Conservation (phyloP, 2,113 vertebrate genomes). For the Ginglymostoma cirratum region DNA sequence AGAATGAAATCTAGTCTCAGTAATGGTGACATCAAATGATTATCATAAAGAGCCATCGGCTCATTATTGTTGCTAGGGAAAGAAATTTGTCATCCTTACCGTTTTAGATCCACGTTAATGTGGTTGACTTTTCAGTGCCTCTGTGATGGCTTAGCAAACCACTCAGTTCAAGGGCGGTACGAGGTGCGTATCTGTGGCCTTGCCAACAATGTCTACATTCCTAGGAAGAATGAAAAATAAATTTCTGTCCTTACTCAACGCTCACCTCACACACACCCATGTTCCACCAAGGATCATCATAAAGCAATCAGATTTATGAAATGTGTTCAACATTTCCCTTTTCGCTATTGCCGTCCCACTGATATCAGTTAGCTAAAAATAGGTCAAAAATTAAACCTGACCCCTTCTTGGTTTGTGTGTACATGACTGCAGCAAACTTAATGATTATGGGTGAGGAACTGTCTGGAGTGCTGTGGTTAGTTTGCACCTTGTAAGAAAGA, state of each 20-base stretch:
- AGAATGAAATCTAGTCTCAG: too few relatives aligned
- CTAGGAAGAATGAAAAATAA: too few relatives aligned
- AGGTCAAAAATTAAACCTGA: background rate
- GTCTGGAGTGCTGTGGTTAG: background rate
- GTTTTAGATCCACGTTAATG: too few relatives aligned
- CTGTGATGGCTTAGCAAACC: too few relatives aligned
- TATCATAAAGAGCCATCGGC: too few relatives aligned
- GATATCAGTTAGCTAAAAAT: background rate
- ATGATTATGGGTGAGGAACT: background rate
- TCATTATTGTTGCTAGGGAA: too few relatives aligned
- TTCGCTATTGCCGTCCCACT: background rate
- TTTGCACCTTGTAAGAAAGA: background rate
- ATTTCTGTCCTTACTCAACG: background rate
- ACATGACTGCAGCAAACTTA: background rate
- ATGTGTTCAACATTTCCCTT: background rate
- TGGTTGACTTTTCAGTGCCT: too few relatives aligned
- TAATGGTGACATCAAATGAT: too few relatives aligned
- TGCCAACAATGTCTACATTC: too few relatives aligned
- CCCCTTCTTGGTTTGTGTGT: background rate
- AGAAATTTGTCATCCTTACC: too few relatives aligned
- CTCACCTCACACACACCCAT: background rate
- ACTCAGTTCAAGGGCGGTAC: too few relatives aligned
- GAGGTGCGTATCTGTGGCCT: too few relatives aligned
- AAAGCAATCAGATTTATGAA: background rate
- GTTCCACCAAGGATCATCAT: background rate